phyloP scores from a whole-genome alignment of 2,888 invertebrate genomes.

The Buathra laborator region DNA sequence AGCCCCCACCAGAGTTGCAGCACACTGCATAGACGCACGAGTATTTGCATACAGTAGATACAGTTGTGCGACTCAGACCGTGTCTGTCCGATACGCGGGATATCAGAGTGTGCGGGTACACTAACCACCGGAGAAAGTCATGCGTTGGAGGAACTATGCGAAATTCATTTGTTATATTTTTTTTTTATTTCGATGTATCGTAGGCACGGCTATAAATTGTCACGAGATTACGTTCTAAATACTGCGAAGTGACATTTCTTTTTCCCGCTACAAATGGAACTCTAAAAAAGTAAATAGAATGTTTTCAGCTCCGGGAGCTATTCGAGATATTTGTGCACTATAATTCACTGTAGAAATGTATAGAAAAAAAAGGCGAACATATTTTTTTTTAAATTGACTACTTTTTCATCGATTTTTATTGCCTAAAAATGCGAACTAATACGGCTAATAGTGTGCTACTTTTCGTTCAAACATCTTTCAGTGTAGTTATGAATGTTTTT shows the following conservation, averaged over 20 bases:
- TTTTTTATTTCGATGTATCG: background rate
- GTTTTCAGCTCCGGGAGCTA: background rate
- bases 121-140: constrained; percentile 67
- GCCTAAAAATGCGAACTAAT: no score
- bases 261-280: background rate
- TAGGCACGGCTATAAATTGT: constrained; percentile 1
- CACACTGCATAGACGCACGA: constrained; percentile 68
- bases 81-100: constrained; percentile 70
- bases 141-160: constrained; percentile 63
- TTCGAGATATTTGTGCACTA: background rate
- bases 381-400: no score
- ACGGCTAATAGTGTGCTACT: no score
- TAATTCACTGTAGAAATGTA: background rate
- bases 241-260: background rate
- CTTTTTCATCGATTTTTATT: no score
- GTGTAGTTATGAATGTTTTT: no score
- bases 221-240: background rate
- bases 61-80: constrained; percentile 61
- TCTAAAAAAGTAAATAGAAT: background rate
- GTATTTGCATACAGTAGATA: constrained; percentile 69
- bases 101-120: constrained; percentile 61
- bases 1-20: constrained; percentile 32
- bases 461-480: no score
- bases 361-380: no score
- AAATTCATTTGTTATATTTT: constrained; percentile 15